Percentiles rank a stretch among this genome's conserved stretches.
Conservation (phyloP, 2,888 invertebrate genomes). For the Barypeithes pellucidus region DNA sequence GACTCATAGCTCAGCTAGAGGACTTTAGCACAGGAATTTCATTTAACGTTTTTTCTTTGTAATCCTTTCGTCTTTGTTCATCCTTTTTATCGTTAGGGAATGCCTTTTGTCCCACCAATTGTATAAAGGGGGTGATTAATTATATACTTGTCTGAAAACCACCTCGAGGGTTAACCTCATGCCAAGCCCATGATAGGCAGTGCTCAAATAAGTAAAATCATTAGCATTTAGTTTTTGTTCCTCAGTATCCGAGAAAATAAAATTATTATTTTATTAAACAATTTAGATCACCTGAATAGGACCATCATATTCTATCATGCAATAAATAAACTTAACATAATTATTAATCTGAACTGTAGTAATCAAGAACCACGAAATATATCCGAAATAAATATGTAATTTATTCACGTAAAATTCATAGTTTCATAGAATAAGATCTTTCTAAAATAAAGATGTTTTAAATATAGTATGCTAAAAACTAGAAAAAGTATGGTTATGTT, state of each 20-base stretch:
- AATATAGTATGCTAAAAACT: no score
- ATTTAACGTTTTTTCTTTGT: constrained; percentile 7
- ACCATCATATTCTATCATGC: no score
- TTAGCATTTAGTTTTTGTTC: constrained; percentile 16
- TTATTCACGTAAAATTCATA: no score
- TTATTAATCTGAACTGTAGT: no score
- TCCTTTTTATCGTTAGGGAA: constrained; percentile 2
- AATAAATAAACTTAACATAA: no score
- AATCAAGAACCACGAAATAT: no score
- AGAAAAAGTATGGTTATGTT: no score
- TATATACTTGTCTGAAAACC: constrained; percentile 11
- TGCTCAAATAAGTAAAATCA: constrained; percentile 18
- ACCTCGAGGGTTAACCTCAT: constrained; percentile 4
- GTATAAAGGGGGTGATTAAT: constrained; percentile 10
- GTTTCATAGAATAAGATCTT: no score
- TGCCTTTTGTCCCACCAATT: constrained; percentile 15
- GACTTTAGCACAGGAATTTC: not conserved
- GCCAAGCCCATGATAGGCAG: constrained; percentile 15
- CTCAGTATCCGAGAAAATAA: not conserved
- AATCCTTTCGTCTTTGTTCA: not conserved
- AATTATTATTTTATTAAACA: not conserved
- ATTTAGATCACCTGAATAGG: no score
- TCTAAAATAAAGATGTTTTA: no score
- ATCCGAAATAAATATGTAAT: no score
- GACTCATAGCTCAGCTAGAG: not conserved